These are phyloP conservation scores for Halcyon smyrnensis DNA, from an alignment of 2,797 vertebrate genomes.

Conservation along the genomic window DNA sequence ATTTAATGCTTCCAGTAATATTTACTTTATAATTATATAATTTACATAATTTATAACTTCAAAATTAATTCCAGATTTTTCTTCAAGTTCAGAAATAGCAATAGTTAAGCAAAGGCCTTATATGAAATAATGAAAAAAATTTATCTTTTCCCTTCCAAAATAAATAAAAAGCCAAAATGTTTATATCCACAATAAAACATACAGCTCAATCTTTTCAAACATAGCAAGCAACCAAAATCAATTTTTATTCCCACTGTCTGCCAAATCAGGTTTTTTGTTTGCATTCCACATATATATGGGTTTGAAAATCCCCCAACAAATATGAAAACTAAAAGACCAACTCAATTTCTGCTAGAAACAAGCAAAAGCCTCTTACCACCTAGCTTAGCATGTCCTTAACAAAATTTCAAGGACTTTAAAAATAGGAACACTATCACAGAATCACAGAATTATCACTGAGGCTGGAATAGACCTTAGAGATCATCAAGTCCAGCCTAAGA, in stretches of 20 bases:
- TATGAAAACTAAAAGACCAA: not conserved
- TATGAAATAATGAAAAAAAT: not conserved
- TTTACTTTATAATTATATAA: not conserved
- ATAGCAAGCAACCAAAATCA: not conserved
- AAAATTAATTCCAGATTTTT: not conserved
- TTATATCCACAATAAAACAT: not conserved
- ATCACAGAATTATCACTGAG: too few species aligned
- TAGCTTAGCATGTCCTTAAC: not conserved
- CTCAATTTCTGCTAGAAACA: not conserved
- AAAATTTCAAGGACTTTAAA: not conserved
- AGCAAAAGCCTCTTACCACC: not conserved
- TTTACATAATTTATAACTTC: not conserved
- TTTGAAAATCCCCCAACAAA: not conserved
- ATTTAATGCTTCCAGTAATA: not conserved
- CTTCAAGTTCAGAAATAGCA: not conserved
- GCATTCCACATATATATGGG: not conserved
- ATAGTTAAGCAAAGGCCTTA: not conserved
- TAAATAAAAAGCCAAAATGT: not conserved
- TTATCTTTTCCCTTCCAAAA: not conserved
- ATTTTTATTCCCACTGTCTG: not conserved
- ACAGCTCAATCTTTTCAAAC: not conserved
- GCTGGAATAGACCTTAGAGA: too few species aligned
- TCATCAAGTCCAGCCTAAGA: too few species aligned
- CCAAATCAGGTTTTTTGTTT: not conserved
- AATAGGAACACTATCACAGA: not conserved